These are phyloP conservation scores for Caenorhabditis wallacei DNA, from an alignment of 2,888 invertebrate species.

Conservation along the genomic window DNA sequence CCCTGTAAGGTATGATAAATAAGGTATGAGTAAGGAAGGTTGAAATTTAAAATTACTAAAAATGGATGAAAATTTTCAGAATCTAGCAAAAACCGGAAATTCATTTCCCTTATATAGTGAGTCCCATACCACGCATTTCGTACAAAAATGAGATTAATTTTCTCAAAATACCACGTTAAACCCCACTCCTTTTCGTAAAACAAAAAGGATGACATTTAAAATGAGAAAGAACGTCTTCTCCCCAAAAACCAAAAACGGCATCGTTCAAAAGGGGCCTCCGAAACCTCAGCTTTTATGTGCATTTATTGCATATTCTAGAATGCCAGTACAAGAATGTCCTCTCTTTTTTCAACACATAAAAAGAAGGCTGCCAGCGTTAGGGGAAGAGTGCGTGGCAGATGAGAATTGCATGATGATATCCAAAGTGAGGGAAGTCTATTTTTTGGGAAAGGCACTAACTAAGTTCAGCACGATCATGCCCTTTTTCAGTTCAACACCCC, in stretches of 20 bases:
- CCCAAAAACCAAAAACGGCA: conserved; percentile 26
- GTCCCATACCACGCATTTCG: not conserved
- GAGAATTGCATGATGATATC: conserved; percentile 46
- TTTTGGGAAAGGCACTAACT: conserved; percentile 3
- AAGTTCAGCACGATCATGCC: conserved; percentile 37
- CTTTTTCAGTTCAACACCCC: conserved; percentile 19
- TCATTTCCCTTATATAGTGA: not conserved
- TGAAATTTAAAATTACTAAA: not conserved
- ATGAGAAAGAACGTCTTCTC: not conserved
- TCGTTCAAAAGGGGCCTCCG: conserved; percentile 32
- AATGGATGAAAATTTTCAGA: too few relatives aligned
- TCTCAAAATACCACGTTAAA: not conserved
- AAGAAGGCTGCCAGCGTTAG: conserved; percentile 6
- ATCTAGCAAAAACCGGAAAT: not conserved
- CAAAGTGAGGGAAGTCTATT: conserved; percentile 22
- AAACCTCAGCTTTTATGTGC: conserved; percentile 61
- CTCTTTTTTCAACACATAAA: conserved; percentile 29
- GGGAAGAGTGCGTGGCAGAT: conserved; percentile 25
- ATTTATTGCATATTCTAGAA: conserved; percentile 64
- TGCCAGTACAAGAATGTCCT: conserved; percentile 47
- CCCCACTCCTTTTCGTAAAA: not conserved
- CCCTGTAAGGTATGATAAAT: conserved; percentile 60
- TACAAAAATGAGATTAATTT: not conserved
- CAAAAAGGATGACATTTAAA: not conserved
- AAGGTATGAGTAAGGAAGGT: not conserved